These are phyloP conservation scores for Lomographa bimaculata DNA, from an alignment of 2,888 invertebrate genomes.

Conservation along the genomic window DNA sequence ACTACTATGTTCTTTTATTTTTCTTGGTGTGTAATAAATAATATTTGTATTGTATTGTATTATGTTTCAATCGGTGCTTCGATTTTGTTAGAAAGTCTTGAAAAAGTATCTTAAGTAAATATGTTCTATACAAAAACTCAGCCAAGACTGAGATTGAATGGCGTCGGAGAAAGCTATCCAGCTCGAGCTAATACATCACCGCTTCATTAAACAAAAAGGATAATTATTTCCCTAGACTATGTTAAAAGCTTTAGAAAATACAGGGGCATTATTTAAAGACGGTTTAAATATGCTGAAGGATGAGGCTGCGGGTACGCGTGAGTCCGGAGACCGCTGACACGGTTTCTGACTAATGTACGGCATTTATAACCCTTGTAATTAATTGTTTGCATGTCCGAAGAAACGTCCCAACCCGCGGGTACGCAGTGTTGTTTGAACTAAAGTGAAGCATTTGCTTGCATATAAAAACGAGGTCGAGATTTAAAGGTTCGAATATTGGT, in stretches of 20 bases:
- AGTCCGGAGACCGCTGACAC: slow-evolving; percentile 67
- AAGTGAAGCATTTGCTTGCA: slow-evolving; percentile 26
- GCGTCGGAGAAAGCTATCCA: neutral
- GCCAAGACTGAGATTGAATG: slow-evolving; percentile 5
- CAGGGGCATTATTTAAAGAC: slow-evolving; percentile 29
- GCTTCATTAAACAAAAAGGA: slow-evolving; percentile 12
- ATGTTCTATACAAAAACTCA: too few relatives aligned
- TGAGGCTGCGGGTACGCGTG: slow-evolving; percentile 43
- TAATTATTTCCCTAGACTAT: slow-evolving; percentile 19
- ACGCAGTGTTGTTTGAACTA: slow-evolving; percentile 65
- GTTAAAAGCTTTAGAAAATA: slow-evolving; percentile 24
- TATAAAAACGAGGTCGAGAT: slow-evolving; percentile 16
- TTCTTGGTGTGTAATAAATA: too few relatives aligned
- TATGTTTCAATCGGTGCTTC: too few relatives aligned
- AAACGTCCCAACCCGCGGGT: slow-evolving; percentile 68
- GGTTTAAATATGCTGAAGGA: slow-evolving; percentile 37
- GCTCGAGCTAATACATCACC: slow-evolving; percentile 10
- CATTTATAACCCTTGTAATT: slow-evolving; percentile 82
- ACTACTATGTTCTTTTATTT: too few relatives aligned
- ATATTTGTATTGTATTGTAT: too few relatives aligned
- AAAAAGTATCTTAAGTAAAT: too few relatives aligned
- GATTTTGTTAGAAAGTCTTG: too few relatives aligned
- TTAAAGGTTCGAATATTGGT: too few relatives aligned
- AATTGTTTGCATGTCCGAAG: slow-evolving; percentile 82
- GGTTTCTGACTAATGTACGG: slow-evolving; percentile 71